A percentile compares a stretch with the other conserved stretches of the same genome.
Conservation (phyloP, 2,797 vertebrate species). For the Danio kyathit region DNA sequence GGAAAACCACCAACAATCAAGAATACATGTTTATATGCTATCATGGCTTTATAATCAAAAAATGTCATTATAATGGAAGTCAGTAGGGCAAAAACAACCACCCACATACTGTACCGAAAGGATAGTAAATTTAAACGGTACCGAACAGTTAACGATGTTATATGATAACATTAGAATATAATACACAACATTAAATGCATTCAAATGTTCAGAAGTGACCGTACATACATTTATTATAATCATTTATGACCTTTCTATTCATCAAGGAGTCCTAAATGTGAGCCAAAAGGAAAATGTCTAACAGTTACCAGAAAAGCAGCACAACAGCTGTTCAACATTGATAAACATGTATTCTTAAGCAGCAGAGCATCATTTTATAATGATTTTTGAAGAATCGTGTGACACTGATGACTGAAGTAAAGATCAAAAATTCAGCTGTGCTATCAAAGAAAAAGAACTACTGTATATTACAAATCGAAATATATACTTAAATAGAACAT, state of each 20-base stretch:
- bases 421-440: neutral
- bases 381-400: neutral
- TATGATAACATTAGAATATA: no score
- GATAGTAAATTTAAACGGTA: no score
- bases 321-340: neutral
- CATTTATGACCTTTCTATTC: neutral
- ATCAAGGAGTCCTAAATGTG: neutral
- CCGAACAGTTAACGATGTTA: no score
- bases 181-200: neutral
- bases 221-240: neutral
- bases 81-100: no score
- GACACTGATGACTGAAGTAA: neutral
- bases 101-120: no score
- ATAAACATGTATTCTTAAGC: neutral
- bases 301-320: neutral
- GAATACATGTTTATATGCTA: no score
- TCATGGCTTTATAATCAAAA: no score
- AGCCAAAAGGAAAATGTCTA: neutral
- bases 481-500: no score
- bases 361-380: neutral
- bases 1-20: no score
- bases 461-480: neutral
- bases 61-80: no score
- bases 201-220: neutral
- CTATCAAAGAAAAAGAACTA: neutral